Evolutionary conservation across 1,140 invertebrate genomes (phyloP).

Genomic region (Drosophila leontia): DNA sequence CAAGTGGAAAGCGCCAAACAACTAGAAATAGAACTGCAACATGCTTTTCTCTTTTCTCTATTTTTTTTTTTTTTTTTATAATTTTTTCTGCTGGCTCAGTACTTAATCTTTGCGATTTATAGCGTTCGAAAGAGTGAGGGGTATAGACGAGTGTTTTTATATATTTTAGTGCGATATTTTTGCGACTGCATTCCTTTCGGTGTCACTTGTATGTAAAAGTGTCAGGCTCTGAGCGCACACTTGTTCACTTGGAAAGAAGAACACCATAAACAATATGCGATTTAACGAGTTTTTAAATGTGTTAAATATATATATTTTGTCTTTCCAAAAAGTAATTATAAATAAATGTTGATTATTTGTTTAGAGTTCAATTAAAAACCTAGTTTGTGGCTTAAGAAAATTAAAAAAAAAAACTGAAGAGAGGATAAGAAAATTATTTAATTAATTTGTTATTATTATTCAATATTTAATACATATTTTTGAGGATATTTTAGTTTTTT

Average conservation of each 20-base stretch:
- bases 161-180: conserved; percentile 46
- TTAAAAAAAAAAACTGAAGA: neutral
- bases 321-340: neutral
- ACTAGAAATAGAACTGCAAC: conserved; percentile 75
- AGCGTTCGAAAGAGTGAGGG: conserved; percentile 26
- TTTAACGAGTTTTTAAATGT: conserved; percentile 11
- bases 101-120: conserved; percentile 81
- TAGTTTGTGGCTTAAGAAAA: neutral
- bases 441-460: no score
- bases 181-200: conserved; percentile 65
- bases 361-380: neutral
- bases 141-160: conserved; percentile 19
- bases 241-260: conserved; percentile 2
- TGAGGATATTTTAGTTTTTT: no score
- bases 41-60: conserved; percentile 26
- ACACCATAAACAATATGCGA: neutral
- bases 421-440: neutral
- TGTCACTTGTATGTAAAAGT: conserved; percentile 52
- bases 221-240: conserved; percentile 7
- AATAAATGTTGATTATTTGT: neutral
- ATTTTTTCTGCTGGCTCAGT: conserved; percentile 30
- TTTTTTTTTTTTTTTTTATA: conserved; percentile 13
- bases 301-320: neutral
- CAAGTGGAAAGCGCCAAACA: conserved; percentile 66
- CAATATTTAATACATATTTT: no score